phyloP scores from a whole-genome alignment of 2,797 vertebrate species.

The Caiman crocodilus region DNA sequence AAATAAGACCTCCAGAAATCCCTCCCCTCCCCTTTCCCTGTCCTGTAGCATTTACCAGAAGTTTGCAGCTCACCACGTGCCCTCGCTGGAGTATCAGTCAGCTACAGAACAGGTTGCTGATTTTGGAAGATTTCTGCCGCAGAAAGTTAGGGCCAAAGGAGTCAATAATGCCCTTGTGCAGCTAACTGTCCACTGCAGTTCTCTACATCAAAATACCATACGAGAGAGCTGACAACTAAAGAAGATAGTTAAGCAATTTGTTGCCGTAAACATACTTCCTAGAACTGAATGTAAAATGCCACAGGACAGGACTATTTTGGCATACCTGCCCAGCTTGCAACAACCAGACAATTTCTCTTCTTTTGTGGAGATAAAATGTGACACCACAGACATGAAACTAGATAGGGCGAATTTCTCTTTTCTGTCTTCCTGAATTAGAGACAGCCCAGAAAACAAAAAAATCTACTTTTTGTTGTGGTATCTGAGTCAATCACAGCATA shows the following conservation, averaged over 20 bases:
- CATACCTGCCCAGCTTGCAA: not conserved
- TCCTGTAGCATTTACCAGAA: not conserved
- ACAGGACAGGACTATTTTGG: slow-evolving; percentile 19
- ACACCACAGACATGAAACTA: not conserved
- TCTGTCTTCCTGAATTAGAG: not conserved
- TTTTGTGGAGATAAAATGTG: not conserved
- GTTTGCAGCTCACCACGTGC: not conserved
- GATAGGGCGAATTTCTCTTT: not conserved
- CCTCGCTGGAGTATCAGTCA: not conserved
- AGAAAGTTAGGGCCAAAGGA: slow-evolving; percentile 9
- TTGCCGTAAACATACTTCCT: slow-evolving; percentile 40
- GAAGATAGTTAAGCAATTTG: slow-evolving; percentile 11
- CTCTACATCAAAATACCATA: not conserved
- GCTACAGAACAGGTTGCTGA: not conserved
- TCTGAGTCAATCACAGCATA: not conserved
- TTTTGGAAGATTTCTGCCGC: not conserved
- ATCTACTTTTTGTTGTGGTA: not conserved
- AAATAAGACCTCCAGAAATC: not conserved
- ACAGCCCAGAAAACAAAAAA: not conserved
- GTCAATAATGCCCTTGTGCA: slow-evolving; percentile 2
- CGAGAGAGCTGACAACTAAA: not conserved
- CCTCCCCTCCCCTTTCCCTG: not conserved
- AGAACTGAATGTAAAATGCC: slow-evolving; percentile 16
- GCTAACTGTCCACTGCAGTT: not conserved
- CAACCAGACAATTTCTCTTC: not conserved